These are phyloP conservation scores for Clivina fossor DNA, from an alignment of 2,888 invertebrate species.

Conservation along the genomic window DNA sequence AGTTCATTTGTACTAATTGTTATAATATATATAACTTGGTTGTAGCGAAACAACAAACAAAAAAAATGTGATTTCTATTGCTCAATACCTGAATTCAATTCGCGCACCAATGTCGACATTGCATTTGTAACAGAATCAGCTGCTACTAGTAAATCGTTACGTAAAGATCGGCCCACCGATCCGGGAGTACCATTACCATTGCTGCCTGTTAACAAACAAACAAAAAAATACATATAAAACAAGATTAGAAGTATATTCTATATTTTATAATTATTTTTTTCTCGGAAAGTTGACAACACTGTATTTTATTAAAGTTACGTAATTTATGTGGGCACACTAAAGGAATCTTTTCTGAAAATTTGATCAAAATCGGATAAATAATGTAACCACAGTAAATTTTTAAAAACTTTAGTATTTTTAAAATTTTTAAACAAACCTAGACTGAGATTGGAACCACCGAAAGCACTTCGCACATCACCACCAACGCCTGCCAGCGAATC, in stretches of 20 bases:
- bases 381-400: too few relatives aligned
- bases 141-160: conserved; percentile 89
- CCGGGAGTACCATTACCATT: conserved; percentile 52
- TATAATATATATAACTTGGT: conserved; percentile 25
- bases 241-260: too few relatives aligned
- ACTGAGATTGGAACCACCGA: conserved; percentile 47
- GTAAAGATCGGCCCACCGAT: conserved; percentile 63
- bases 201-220: conserved; percentile 41
- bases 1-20: conserved; percentile 12
- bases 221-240: conserved; percentile 4
- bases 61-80: conserved; percentile 38
- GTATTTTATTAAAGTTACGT: too few relatives aligned
- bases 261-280: too few relatives aligned
- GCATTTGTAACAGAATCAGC: conserved; percentile 98
- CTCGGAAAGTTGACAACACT: too few relatives aligned
- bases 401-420: background rate
- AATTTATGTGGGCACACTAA: too few relatives aligned
- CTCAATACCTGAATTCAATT: conserved; percentile 85
- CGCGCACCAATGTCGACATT: conserved; percentile 95
- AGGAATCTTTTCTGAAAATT: too few relatives aligned
- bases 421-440: conserved; percentile 31
- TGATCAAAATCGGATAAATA: too few relatives aligned
- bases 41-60: conserved; percentile 23
- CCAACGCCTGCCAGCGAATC: conserved; percentile 60
- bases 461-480: conserved; percentile 61